Conservation (phyloP, 2,888 invertebrate genomes). For the Drosophila bunnanda region DNA sequence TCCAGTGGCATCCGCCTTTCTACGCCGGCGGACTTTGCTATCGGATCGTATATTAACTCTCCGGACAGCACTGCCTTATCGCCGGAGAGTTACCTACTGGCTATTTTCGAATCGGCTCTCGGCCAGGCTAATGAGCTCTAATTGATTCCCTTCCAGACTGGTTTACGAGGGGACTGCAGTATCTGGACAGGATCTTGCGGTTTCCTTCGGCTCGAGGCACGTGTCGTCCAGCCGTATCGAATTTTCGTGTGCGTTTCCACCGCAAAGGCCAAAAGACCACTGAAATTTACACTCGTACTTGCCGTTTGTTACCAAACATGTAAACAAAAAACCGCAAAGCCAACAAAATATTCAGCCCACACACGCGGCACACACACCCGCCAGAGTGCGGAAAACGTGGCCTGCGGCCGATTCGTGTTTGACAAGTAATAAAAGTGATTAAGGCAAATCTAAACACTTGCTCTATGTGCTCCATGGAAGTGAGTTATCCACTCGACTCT, state of each 20-base stretch:
- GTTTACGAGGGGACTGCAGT: conserved; percentile 1
- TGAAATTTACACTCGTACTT: conserved; percentile 24
- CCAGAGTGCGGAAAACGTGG: conserved; percentile 35
- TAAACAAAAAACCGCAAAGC: conserved; percentile 64
- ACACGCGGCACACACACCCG: neutral
- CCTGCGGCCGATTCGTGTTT: conserved; percentile 65
- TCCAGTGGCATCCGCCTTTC: conserved; percentile 60
- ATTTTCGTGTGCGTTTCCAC: conserved; percentile 21
- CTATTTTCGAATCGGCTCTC: conserved; percentile 47
- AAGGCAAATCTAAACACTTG: conserved; percentile 70
- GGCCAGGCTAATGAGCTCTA: conserved; percentile 63
- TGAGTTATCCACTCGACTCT: conserved; percentile 2
- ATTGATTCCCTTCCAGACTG: conserved; percentile 52
- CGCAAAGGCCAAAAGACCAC: conserved; percentile 42
- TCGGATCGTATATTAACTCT: conserved; percentile 61
- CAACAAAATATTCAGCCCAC: conserved; percentile 54
- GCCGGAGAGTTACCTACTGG: conserved; percentile 11
- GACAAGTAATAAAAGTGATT: conserved; percentile 75
- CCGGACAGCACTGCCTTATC: conserved; percentile 64
- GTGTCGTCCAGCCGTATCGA: conserved; percentile 45
- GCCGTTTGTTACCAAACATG: conserved; percentile 37
- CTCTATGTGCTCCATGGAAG: conserved; percentile 36
- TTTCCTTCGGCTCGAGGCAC: conserved; percentile 59
- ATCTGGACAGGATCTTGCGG: conserved; percentile 65
- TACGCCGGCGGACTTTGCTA: conserved; percentile 61